Evolutionary conservation across 2,113 vertebrate species (phyloP), one percentile per base, ranked within the genome.

Genomic region (Donacobius atricapilla): DNA sequence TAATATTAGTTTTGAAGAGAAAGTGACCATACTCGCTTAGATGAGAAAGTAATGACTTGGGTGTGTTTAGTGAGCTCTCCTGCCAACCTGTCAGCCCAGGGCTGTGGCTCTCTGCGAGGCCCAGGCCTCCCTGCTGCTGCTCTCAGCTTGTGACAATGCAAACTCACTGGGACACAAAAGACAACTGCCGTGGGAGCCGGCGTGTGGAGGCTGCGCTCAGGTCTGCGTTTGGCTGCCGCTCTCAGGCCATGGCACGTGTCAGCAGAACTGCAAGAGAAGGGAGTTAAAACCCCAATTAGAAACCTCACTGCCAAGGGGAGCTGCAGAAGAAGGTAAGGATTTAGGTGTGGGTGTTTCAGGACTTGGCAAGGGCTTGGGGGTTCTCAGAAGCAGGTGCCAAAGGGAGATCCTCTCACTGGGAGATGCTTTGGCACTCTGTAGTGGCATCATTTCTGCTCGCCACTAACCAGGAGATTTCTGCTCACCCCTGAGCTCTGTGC

Each of bases 241-340:
- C 86, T 51, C 7, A 5, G 90, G 78, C 69, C 79, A 13, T 40
- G 91, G 93, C 90, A 93, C 33, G 3, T 37, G 48, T 97, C 96
- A 97, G 94, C 97, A 97, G 97, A 97, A 97, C 97, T 97, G 96
- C 92, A 97, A 97, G 89, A 97, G 89, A 94, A 84, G 19, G 91
- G 90, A 77, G 83, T 83, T 86, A 8, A 84, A 73, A 95, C 42
- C 51, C 45, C 11, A 31, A 0, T 94, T 83, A 97, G 93, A 92
- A 73, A 75, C 30, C 19, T 64, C 27, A 1, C 22, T 42, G 82
- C 56, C 21, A 28, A 48, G 39, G 42, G 53, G 57, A 82, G 84
- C 2, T 48, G 30, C 45, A 69, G 18, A 73, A 64, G 37, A 69
- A 72, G 66, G 5, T 2, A 21, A 44, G 50, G 71, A 88, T 83